Evolutionary conservation across 2,113 vertebrate genomes (phyloP), one percentile per base, ranked within the genome.

Genomic region (Carassius gibelio): DNA sequence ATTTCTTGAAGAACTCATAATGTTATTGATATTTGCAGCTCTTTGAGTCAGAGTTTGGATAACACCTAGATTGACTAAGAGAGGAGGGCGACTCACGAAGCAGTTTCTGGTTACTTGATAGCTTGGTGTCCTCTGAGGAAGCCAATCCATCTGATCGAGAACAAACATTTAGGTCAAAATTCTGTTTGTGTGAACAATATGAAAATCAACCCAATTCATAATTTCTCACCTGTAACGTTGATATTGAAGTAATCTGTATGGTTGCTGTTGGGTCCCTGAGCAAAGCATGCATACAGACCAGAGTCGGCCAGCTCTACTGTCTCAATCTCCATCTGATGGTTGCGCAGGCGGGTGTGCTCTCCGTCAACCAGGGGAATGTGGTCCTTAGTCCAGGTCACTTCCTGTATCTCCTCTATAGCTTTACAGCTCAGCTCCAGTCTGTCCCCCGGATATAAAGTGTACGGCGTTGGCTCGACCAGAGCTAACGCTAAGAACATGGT

Each of bases 291-390:
- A 57, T 89, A 89, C 68, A 87, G 68, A 34, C 86, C 86, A 0
- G 88, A 85, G 66, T 89, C 88, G 5, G 85, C 90, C 50, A 94
- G 94, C 91, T 96, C 96, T 48, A 96, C 95, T 0, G 93, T 90
- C 93, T 96, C 95, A 82, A 99, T 97, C 95, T 97, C 96, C 90
- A 99, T 95, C 93, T 96, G 95, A 84, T 95, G 95, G 30, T 93
- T 95, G 0, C 94, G 96, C 88, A 99, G 95, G 87, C 91, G 96
- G 94, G 62, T 75, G 80, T 87, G 88, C 5, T 75, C 86, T n/a
- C 86, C 86, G 14, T 75, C 50, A 23, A 36, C 36, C 34, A 89
- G 3, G n/a, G 30, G 68, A 59, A 71, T 36, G 6, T 79, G 68
- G 34, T 89, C 83, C 50, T 89, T 89, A 57, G 83, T 89, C 88